Percentiles rank a stretch among this genome's conserved stretches.
phyloP scores from a whole-genome alignment of 2,888 invertebrate genomes.

The Standfussiana lucernea region DNA sequence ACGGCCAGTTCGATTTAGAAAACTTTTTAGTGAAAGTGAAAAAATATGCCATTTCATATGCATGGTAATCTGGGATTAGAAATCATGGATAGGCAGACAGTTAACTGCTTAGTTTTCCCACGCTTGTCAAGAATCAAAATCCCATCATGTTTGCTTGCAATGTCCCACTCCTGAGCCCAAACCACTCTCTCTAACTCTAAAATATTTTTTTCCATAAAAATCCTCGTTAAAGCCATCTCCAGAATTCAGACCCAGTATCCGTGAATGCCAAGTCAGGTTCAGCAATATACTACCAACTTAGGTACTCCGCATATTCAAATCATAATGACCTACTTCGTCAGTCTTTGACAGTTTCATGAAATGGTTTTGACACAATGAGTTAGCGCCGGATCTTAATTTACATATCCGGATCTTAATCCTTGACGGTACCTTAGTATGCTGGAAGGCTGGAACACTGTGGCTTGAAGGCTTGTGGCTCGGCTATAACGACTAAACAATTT shows the following conservation, averaged over 20 bases:
- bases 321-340: neutral
- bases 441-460: neutral
- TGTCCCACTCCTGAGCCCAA: neutral
- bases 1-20: slow-evolving; percentile 39
- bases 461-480: neutral
- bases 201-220: neutral
- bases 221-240: neutral
- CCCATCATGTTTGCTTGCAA: neutral
- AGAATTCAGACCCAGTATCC: neutral
- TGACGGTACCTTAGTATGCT: neutral
- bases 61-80: slow-evolving; percentile 52
- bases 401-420: neutral
- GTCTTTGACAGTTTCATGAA: neutral
- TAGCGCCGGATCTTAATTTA: neutral
- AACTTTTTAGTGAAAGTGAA: slow-evolving; percentile 54
- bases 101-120: slow-evolving; percentile 29
- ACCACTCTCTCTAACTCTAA: slow-evolving; percentile 2
- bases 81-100: slow-evolving; percentile 21
- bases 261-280: neutral
- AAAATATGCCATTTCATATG: slow-evolving; percentile 40
- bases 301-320: neutral
- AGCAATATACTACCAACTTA: neutral
- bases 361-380: neutral
- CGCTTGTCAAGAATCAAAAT: slow-evolving; percentile 32
- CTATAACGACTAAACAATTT: neutral